These are phyloP conservation scores for Eristalis intricaria DNA, from an alignment of 2,888 invertebrate species.

Conservation along the genomic window DNA sequence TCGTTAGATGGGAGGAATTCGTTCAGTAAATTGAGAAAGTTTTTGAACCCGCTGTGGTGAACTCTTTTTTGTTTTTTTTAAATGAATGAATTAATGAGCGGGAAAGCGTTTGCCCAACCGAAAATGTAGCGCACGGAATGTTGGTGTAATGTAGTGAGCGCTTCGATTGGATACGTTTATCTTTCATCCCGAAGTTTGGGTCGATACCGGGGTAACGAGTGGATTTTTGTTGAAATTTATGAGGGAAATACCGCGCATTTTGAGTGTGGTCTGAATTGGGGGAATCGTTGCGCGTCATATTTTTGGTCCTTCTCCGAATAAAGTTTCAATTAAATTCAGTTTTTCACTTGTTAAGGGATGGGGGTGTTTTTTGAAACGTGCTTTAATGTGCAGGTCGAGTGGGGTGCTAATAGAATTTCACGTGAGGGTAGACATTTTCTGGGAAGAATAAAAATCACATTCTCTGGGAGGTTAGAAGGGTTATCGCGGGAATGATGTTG, in stretches of 20 bases:
- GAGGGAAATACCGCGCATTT: neutral
- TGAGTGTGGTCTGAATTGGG: neutral
- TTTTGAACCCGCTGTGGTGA: neutral
- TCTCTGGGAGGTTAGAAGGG: too few species aligned
- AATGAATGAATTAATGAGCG: constrained; percentile 42
- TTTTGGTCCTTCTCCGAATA: neutral
- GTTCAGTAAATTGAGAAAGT: constrained; percentile 19
- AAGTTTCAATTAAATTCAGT: too few species aligned
- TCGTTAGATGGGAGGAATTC: neutral
- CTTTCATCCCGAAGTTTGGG: neutral
- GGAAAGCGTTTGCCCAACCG: constrained; percentile 21
- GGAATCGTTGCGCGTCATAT: neutral
- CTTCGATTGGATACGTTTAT: neutral
- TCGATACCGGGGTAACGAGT: neutral
- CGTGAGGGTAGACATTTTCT: too few species aligned
- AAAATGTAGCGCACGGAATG: neutral
- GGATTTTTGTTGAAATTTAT: constrained; percentile 23
- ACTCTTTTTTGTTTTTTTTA: constrained; percentile 13
- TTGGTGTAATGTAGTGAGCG: constrained; percentile 11
- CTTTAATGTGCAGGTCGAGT: too few species aligned
- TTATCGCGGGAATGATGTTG: too few species aligned
- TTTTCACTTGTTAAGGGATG: too few species aligned
- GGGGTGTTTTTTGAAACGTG: too few species aligned
- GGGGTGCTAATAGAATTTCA: too few species aligned
- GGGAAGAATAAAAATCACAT: too few species aligned